A percentile compares a stretch with the other conserved stretches of the same genome.
phyloP scores from a whole-genome alignment of 2,113 vertebrate genomes.

The Xyliphius kryptos region DNA sequence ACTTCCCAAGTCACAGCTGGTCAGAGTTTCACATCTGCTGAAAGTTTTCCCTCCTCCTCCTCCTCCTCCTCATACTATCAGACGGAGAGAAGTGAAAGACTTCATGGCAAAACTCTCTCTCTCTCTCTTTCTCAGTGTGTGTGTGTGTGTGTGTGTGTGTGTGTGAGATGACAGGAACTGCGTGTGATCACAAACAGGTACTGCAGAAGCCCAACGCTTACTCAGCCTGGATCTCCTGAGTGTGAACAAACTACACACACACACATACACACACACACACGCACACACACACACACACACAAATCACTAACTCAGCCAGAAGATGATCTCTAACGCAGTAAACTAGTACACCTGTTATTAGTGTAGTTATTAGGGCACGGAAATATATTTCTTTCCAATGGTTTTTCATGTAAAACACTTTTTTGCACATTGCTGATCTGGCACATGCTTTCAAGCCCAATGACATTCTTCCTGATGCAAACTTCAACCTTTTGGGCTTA shows the following conservation, averaged over 20 bases:
- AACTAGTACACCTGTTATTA: too few species aligned
- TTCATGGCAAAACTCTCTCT: background rate
- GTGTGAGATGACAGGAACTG: slow-evolving; percentile 56
- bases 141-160: slow-evolving; percentile 41
- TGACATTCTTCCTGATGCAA: too few species aligned
- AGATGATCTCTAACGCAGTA: too few species aligned
- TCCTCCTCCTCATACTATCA: background rate
- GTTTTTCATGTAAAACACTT: too few species aligned
- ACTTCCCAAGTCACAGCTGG: too few species aligned
- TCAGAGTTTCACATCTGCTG: slow-evolving; percentile 11
- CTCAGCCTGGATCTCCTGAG: slow-evolving; percentile 49
- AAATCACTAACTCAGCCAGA: too few species aligned
- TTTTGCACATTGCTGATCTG: too few species aligned
- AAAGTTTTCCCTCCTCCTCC: slow-evolving; percentile 1
- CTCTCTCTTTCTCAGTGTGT: slow-evolving; percentile 7
- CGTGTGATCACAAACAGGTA: slow-evolving; percentile 66
- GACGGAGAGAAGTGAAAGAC: background rate
- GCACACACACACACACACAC: slow-evolving; percentile 14
- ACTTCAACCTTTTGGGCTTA: too few species aligned
- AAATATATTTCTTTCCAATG: too few species aligned
- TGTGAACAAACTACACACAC: slow-evolving; percentile 42
- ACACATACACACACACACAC: slow-evolving; percentile 18
- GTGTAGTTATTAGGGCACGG: too few species aligned
- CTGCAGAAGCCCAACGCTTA: slow-evolving; percentile 54
- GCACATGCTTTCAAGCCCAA: too few species aligned